Evolutionary conservation across 2,888 invertebrate genomes (phyloP).

Genomic region (Drosophila anomalata): DNA sequence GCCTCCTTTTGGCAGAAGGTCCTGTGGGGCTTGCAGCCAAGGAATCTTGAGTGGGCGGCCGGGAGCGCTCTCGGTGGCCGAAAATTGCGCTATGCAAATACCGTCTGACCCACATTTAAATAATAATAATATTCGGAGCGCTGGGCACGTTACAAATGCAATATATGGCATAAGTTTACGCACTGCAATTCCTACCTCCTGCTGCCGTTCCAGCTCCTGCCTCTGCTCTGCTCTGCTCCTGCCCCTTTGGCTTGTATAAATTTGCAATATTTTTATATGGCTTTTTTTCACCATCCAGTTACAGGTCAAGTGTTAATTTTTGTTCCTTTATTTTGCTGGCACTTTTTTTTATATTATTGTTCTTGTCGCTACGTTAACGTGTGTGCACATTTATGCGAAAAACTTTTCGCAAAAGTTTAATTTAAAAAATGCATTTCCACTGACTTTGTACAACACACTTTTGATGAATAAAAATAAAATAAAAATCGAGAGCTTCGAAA

Average conservation of each 20-base stretch:
- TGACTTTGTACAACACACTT: slow-evolving; percentile 23
- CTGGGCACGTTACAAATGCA: slow-evolving; percentile 43
- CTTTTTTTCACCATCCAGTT: slow-evolving; percentile 44
- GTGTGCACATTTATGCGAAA: slow-evolving; percentile 60
- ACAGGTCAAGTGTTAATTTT: slow-evolving; percentile 69
- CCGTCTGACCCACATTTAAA: slow-evolving; percentile 56
- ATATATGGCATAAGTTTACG: slow-evolving; percentile 49
- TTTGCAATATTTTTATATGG: slow-evolving; percentile 50
- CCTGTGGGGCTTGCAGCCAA: slow-evolving; percentile 59
- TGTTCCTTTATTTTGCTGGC: slow-evolving; percentile 3
- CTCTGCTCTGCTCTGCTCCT: slow-evolving; percentile 32
- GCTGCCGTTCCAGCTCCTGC: slow-evolving; percentile 18
- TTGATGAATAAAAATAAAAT: not conserved
- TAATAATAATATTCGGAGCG: slow-evolving; percentile 41
- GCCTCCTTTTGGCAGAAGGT: slow-evolving; percentile 6
- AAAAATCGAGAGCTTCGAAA: not conserved
- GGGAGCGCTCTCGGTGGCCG: not conserved
- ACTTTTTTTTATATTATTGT: slow-evolving; percentile 17
- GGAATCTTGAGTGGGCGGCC: slow-evolving; percentile 24
- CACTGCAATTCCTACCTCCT: slow-evolving; percentile 14
- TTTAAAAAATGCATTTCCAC: slow-evolving; percentile 42
- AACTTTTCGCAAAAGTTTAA: slow-evolving; percentile 58
- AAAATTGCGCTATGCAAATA: slow-evolving; percentile 45
- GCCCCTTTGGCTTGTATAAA: slow-evolving; percentile 49
- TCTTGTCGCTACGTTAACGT: slow-evolving; percentile 11